Percentiles rank a stretch among this genome's conserved stretches.
Evolutionary conservation across 2,113 vertebrate species (phyloP).

Genomic region (Silurus glanis): DNA sequence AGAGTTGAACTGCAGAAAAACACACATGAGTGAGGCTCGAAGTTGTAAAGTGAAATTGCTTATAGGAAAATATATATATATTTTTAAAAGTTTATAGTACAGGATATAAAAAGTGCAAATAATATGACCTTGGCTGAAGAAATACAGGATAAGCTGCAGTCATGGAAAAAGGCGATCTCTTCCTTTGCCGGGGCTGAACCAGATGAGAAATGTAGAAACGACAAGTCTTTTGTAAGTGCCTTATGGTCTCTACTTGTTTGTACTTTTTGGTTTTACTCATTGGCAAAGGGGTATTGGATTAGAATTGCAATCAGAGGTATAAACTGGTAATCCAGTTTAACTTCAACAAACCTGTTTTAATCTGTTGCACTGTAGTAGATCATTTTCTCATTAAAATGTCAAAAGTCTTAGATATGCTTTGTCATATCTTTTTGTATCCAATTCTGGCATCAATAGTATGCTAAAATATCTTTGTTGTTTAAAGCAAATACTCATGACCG

Average conservation of each 20-base stretch:
- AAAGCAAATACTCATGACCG: background rate
- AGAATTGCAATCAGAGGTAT: background rate
- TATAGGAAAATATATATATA: background rate
- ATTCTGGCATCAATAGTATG: background rate
- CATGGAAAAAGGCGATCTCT: background rate
- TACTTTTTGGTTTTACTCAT: background rate
- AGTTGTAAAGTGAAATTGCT: background rate
- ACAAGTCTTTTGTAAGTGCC: constrained; percentile 8
- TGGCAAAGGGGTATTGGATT: background rate
- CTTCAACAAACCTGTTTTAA: background rate
- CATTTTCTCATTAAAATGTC: background rate
- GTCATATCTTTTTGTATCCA: background rate
- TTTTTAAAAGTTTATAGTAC: background rate
- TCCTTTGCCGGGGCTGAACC: background rate
- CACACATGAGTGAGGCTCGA: background rate
- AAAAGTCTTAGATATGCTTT: background rate
- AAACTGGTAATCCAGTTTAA: background rate
- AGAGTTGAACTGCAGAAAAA: background rate
- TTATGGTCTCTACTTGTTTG: too few species aligned
- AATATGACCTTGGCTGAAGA: constrained; percentile 15
- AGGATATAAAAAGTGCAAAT: background rate
- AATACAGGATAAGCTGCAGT: constrained; percentile 17
- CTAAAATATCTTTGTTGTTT: background rate
- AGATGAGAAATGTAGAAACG: constrained; percentile 3
- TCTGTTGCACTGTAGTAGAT: background rate